Percentiles rank a stretch among this genome's conserved stretches.
These are phyloP conservation scores for Spodoptera littoralis DNA, from an alignment of 2,888 invertebrate species.

Conservation along the genomic window DNA sequence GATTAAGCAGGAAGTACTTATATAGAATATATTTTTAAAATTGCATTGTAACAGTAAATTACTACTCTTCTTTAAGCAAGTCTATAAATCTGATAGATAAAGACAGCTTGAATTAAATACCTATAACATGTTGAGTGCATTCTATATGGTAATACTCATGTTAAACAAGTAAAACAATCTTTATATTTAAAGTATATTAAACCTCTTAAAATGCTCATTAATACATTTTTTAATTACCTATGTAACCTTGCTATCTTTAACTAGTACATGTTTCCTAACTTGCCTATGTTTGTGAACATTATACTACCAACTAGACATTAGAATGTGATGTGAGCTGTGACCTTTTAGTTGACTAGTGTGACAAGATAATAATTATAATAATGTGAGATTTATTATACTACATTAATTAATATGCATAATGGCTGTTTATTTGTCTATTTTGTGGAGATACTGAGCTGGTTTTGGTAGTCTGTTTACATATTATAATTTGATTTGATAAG, in stretches of 20 bases:
- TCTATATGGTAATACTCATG: no score
- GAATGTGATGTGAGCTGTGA: constrained; percentile 27
- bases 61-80: no score
- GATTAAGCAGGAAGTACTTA: no score
- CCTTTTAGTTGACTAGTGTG: constrained; percentile 29
- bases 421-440: neutral
- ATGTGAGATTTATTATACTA: constrained; percentile 12
- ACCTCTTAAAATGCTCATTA: constrained; percentile 1
- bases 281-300: neutral
- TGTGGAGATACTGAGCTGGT: neutral
- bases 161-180: no score
- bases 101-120: no score
- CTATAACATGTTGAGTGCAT: no score
- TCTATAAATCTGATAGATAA: no score
- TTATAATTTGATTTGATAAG: no score
- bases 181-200: neutral
- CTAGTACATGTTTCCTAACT: constrained; percentile 11
- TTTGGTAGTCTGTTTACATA: neutral
- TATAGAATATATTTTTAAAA: no score
- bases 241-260: constrained; percentile 22
- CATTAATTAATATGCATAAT: constrained; percentile 5
- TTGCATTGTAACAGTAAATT: no score
- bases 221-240: constrained; percentile 4
- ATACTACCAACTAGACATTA: constrained; percentile 2
- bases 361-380: constrained; percentile 21